phyloP scores from a whole-genome alignment of 2,888 invertebrate genomes.

The Papilio elwesi region DNA sequence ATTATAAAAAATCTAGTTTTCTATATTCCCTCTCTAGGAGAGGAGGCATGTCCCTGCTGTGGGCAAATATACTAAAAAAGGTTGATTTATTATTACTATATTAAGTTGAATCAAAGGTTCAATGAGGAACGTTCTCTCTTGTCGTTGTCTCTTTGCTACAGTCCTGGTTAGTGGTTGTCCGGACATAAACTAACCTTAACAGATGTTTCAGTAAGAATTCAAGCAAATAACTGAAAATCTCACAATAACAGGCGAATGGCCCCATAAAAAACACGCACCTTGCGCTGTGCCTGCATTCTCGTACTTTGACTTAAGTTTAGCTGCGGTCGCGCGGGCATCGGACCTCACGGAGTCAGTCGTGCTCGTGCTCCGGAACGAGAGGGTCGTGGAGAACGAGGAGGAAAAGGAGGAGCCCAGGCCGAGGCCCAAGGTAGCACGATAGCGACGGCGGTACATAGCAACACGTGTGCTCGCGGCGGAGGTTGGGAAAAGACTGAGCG shows the following conservation, averaged over 20 bases:
- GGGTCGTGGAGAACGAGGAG: constrained; percentile 71
- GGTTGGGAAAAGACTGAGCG: constrained; percentile 66
- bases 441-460: constrained; percentile 77
- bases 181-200: too few relatives aligned
- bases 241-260: constrained; percentile 24
- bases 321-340: constrained; percentile 78
- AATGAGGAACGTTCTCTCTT: too few relatives aligned
- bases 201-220: too few relatives aligned
- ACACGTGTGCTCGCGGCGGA: constrained; percentile 58
- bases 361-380: constrained; percentile 54
- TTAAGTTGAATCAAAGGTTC: too few relatives aligned
- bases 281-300: constrained; percentile 79
- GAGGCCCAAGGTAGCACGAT: constrained; percentile 77
- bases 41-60: too few relatives aligned
- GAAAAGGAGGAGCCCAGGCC: constrained; percentile 77
- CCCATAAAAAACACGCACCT: constrained; percentile 63
- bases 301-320: constrained; percentile 79
- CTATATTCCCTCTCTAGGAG: too few relatives aligned
- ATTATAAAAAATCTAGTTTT: too few relatives aligned
- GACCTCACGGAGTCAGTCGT: constrained; percentile 70
- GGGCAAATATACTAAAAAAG: too few relatives aligned
- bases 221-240: too few relatives aligned
- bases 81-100: too few relatives aligned
- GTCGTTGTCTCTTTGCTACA: too few relatives aligned
- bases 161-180: too few relatives aligned